Evolutionary conservation across 2,888 invertebrate species (phyloP), one percentile per base, ranked within the genome.

Genomic region (Raillietiella orientalis): DNA sequence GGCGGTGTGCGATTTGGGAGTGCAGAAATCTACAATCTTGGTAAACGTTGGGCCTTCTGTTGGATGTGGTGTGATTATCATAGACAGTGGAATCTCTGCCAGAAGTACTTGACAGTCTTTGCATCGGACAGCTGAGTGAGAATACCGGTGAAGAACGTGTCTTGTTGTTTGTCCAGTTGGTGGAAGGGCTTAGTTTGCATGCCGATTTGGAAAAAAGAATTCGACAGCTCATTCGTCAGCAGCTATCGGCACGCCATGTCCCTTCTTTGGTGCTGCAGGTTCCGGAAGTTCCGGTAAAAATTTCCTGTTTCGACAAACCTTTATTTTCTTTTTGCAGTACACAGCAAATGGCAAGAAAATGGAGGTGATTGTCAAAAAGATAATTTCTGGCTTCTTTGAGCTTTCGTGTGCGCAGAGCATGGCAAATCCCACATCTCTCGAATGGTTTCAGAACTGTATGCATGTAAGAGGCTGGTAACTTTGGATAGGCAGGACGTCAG

Each of bases 281-380:
- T 14, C 33, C 13, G 14, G 36, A 36, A 47, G 49, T 35, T 39
- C 46, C 40, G 6, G 28, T 34, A 29, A 30, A 30, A 11, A n/a
- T 27, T 13, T 4, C 14, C 9, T 6, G n/a, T 10, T n/a, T 8
- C n/a, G 16, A 10, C n/a, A 21, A 12, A 24, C 6, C 24, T 23
- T 30, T 21, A n/a, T 13, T 16, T 24, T 29, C 28, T 28, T 25
- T 24, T 41, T 43, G 24, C 41, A 53, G 52, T 56, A 58, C 39
- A 57, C 56, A 12, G 46, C 52, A 29, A 54, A 47, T 36, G 56
- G 56, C 3, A 57, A 57, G 40, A 58, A 58, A 35, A 55, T 58
- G 15, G 57, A 57, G 38, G 44, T 56, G 5, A 55, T 55, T 3
- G 52, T 57, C 12, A 46, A 52, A 33, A 46, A 50, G 33, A 45